Percentiles rank a stretch among this genome's conserved stretches.
These are phyloP conservation scores for Drosophila subquinaria DNA, from an alignment of 2,888 invertebrate genomes.

Conservation along the genomic window DNA sequence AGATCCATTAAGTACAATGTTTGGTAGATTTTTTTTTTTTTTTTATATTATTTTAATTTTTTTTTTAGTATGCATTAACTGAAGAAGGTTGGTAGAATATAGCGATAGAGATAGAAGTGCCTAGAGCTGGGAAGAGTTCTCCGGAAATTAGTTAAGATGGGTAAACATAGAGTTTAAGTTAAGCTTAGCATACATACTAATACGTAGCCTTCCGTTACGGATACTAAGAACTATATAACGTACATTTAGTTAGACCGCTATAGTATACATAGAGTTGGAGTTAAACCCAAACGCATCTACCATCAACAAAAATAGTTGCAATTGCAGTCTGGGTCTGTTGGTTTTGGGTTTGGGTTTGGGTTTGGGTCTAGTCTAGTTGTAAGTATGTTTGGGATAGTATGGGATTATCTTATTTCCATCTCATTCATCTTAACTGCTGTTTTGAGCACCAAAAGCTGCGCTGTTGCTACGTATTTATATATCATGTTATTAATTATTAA, in stretches of 20 bases:
- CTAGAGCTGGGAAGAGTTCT: slow-evolving; percentile 50
- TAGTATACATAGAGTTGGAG: slow-evolving; percentile 63
- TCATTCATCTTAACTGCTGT: slow-evolving; percentile 34
- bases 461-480: slow-evolving; percentile 54
- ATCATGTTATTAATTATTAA: slow-evolving; percentile 46
- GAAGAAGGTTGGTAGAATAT: slow-evolving; percentile 59
- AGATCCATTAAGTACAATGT: slow-evolving; percentile 72
- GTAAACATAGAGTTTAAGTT: slow-evolving; percentile 53
- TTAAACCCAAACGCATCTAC: slow-evolving; percentile 14
- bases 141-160: slow-evolving; percentile 52
- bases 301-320: slow-evolving; percentile 13
- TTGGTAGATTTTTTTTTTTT: slow-evolving; percentile 48
- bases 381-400: slow-evolving; percentile 45
- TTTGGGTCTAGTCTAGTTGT: slow-evolving; percentile 38
- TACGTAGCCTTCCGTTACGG: slow-evolving; percentile 62
- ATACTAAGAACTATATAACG: slow-evolving; percentile 75
- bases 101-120: slow-evolving; percentile 34
- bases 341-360: background rate
- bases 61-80: slow-evolving; percentile 72
- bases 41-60: slow-evolving; percentile 21
- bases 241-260: slow-evolving; percentile 67
- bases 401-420: slow-evolving; percentile 47
- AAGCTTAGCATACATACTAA: slow-evolving; percentile 63
- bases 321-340: slow-evolving; percentile 14
- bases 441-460: slow-evolving; percentile 72